These are phyloP conservation scores for Aleiodes leptofemur DNA, from an alignment of 2,888 invertebrate genomes.

Conservation along the genomic window DNA sequence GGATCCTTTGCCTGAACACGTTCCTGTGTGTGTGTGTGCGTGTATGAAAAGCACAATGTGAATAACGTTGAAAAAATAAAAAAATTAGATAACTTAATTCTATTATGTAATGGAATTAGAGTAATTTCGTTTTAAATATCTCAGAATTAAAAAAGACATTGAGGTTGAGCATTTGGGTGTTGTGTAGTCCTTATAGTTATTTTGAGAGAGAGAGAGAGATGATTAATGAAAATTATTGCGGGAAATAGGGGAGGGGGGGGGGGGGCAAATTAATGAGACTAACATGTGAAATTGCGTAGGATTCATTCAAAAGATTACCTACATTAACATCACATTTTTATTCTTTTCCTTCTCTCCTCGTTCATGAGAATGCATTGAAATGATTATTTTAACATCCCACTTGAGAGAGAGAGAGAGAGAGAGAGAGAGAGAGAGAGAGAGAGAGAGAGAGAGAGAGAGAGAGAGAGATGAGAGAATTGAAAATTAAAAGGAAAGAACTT, in stretches of 20 bases:
- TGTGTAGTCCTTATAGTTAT: too few species aligned
- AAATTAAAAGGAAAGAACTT: not conserved
- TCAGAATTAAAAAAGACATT: too few species aligned
- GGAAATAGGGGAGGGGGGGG: not conserved
- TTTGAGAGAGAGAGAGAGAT: too few species aligned
- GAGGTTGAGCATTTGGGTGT: too few species aligned
- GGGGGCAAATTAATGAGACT: not conserved
- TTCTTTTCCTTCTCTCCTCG: not conserved
- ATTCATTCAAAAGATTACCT: not conserved
- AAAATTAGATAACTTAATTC: not conserved
- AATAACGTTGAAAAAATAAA: not conserved
- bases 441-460: too few species aligned
- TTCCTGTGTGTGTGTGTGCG: too few species aligned
- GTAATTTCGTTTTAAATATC: too few species aligned
- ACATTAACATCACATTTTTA: not conserved
- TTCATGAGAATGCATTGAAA: slow-evolving; percentile 33
- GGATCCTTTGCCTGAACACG: slow-evolving; percentile 99
- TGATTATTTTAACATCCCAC: slow-evolving; percentile 37
- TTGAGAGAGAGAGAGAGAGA: too few species aligned
- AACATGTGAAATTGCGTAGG: not conserved
- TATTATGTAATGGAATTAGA: too few species aligned
- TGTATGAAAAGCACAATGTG: slow-evolving; percentile 69
- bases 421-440: too few species aligned
- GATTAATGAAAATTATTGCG: not conserved
- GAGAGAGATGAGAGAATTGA: not conserved